Evolutionary conservation across 2,888 invertebrate species (phyloP), one percentile per base, ranked within the genome.

Genomic region (Rhodophaea formosa): DNA sequence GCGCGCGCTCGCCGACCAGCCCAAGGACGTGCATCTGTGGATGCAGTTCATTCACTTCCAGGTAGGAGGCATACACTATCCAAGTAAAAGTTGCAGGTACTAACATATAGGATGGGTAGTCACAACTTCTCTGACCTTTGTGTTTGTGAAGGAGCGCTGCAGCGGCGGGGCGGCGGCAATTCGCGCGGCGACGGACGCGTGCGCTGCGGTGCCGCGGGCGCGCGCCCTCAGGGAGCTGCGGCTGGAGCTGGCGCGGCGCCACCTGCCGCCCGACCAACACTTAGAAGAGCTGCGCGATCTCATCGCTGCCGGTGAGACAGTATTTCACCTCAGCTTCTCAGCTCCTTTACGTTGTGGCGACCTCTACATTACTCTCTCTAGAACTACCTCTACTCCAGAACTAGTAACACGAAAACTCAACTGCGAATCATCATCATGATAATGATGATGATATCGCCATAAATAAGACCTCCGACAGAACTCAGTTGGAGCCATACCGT

Each of bases 41-140:
- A 72, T 84, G 57, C 68, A 63, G 15, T 84, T 75, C 61, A 74
- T 87, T 0, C 74, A 79, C 44, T 86, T 84, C 57, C 82, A 81
- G 77, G 85, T 82, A 46, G 39, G 8, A 17, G 23, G 23, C 23
- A 5, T 23, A 3, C 23, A 23, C 2, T 23, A 3, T 23, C 2
- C 23, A 23, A 23, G 2, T 23, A 23, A 23, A 23, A 23, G 23
- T 3, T 3, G 23, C 5, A 5, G 23, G 3, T 3, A 5, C 23
- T 23, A 2, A 23, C 23, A n/a, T n/a, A n/a, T n/a, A n/a, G n/a
- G n/a, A n/a, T n/a, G n/a, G n/a, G n/a, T n/a, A n/a, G n/a, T n/a
- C n/a, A n/a, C n/a, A n/a, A n/a, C n/a, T n/a, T n/a, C n/a, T n/a
- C n/a, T n/a, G n/a, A n/a, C n/a, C n/a, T n/a, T n/a, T 5, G 23